Conservation (phyloP, 2,113 vertebrate species). For the Apeltes quadracus region DNA sequence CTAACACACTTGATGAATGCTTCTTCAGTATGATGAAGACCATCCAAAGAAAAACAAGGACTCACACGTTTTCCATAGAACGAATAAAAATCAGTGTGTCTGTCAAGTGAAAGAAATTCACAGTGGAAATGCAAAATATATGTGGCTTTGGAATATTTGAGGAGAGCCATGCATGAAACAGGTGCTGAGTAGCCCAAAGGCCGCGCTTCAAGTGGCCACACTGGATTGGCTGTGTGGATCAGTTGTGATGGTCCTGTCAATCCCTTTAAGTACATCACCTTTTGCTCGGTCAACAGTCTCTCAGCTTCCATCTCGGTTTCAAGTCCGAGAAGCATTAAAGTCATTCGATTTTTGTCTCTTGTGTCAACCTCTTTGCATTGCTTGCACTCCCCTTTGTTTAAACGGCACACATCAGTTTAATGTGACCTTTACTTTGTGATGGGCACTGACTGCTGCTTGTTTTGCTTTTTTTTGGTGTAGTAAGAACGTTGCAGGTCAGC, state of each 20-base stretch:
- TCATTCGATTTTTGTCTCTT: not conserved
- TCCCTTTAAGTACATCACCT: slow-evolving; percentile 69
- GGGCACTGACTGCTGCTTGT: slow-evolving; percentile 25
- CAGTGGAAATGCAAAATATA: slow-evolving; percentile 43
- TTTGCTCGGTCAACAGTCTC: not conserved
- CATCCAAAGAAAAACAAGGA: slow-evolving; percentile 2
- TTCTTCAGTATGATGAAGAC: slow-evolving; percentile 6
- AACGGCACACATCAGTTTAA: slow-evolving; percentile 49
- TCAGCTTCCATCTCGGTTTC: slow-evolving; percentile 8
- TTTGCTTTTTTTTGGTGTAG: slow-evolving; percentile 65
- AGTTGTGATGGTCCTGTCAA: slow-evolving; percentile 61
- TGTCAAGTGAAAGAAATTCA: slow-evolving; percentile 29
- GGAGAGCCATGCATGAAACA: slow-evolving; percentile 79
- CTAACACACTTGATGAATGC: slow-evolving; percentile 80
- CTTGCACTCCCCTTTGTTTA: slow-evolving; percentile 47
- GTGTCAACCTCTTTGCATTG: not conserved
- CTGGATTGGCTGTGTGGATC: slow-evolving; percentile 61
- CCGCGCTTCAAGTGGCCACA: slow-evolving; percentile 64
- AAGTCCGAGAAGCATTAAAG: slow-evolving; percentile 36
- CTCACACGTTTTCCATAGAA: slow-evolving; percentile 37
- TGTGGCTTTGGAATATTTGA: slow-evolving; percentile 28
- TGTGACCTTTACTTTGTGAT: slow-evolving; percentile 32
- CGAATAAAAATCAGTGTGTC: not conserved
- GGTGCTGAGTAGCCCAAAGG: slow-evolving; percentile 77
- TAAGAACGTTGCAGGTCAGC: slow-evolving; percentile 49